Evolutionary conservation across 2,888 invertebrate genomes (phyloP), one percentile per base, ranked within the genome.

Genomic region (Ellobium chinense): DNA sequence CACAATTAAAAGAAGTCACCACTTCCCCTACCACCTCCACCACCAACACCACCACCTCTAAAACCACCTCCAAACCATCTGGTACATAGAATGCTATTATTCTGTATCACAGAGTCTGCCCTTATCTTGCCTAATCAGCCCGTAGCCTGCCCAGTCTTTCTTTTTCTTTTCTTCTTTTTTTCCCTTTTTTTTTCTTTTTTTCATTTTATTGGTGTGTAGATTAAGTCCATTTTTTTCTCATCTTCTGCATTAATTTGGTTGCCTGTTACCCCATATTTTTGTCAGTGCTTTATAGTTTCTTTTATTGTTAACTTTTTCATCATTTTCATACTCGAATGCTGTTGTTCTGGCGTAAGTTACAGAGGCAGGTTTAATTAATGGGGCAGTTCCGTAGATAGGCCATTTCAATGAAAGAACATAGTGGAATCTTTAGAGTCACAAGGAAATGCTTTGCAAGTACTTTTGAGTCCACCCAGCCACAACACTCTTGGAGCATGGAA

Each of bases 1-100:
- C 75, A 69, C 80, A 58, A 75, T 56, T 62, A 58, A 75, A 68
- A 75, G 69, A 68, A 62, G 69, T 69, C 77, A 81, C 65, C 68
- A 69, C 66, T 65, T 68, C 76, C 56, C 46, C 72, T 21, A 63
- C 79, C 39, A 54, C 79, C 65, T 56, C 79, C 73, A 29, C 80
- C 31, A 62, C 34, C 54, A 73, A 56, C 24, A 73, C 73, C 58
- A 73, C 72, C 56, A 79, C 79, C 46, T 65, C 63, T 36, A 79
- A 72, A 29, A 78, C 69, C 39, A 78, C 78, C 70, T 46, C 63
- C 65, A 69, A 78, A 69, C 56, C 69, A 60, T 78, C 72, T 78
- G 78, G 72, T 70, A 78, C 78, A 63, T 65, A 76, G 46, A 31
- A 12, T 36, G 31, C 34, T 46, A 65, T 76, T 54, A 37, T 34